Base-by-base conservation (phyloP, 2,113 vertebrate genomes). In the Myotis yumanensis region DNA sequence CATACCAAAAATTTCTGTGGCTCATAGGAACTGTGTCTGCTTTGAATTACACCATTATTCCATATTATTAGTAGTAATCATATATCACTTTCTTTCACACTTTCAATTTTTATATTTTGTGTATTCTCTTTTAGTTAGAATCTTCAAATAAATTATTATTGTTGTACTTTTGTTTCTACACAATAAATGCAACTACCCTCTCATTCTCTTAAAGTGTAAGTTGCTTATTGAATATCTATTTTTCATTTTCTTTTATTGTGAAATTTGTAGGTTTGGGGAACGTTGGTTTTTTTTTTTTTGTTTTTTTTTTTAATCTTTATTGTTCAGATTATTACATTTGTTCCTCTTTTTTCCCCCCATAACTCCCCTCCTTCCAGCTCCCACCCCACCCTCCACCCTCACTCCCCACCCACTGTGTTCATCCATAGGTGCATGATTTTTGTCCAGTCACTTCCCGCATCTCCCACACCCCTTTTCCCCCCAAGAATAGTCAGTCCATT, bases 201-300 rank as follows among this genome's bases (percentile, higher is more conserved):
- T 18, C 52, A 77, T 95, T 86, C 73, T 86, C 30, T 79, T 52
- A 86, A 82, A 64, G 48, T 82, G 2, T n/a, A 68, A 62, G 64
- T 89, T 92, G 52, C 66, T 95, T 88, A 92, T 68, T 86, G 51
- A 46, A 73, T 85, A 16, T 85, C 11, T 79, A 57, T 75, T 66
- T 95, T 94, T 85, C 77, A 90, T 32, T 93, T 96, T 76, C 46
- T 91, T 2, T 84, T 94, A 57, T 25, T 90, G 37, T 95, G 77
- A 71, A 66, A 59, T 84, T 40, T 76, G 25, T 71, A 77, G 48
- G 25, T 82, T 76, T 72, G 4, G n/a, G 46, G 15, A 7, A 59
- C 43, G 0, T 57, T 69, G 76, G n/a, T n/a, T n/a, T n/a, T n/a
- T n/a, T n/a, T n/a, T n/a, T n/a, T n/a, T n/a, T n/a, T n/a, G n/a